Conservation (phyloP, 2,113 vertebrate genomes). For the Crotalus helleri region DNA sequence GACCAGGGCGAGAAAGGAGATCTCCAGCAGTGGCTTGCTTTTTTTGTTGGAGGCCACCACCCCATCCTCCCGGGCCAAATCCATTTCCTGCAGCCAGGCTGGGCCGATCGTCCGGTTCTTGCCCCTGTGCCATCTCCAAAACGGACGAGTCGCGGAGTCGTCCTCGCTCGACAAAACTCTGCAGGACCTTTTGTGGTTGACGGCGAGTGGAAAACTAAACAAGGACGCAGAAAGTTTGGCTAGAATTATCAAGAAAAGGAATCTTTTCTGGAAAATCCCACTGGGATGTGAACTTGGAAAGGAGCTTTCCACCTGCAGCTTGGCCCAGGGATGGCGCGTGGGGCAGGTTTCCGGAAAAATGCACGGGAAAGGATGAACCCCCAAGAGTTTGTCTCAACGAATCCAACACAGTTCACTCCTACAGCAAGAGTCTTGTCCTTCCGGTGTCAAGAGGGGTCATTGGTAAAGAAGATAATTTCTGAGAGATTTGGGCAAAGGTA, state of each 20-base stretch:
- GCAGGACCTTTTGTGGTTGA: not conserved
- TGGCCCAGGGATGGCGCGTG: not conserved
- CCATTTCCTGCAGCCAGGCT: not conserved
- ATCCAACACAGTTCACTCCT: conserved; percentile 18
- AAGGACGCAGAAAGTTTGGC: not conserved
- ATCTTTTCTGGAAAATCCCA: not conserved
- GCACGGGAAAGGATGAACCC: not conserved
- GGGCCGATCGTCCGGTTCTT: not conserved
- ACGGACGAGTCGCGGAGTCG: accelerated
- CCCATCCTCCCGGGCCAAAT: not conserved
- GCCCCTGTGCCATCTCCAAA: not conserved
- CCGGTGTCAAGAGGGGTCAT: conserved; percentile 63
- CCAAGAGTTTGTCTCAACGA: not conserved
- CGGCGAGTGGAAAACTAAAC: not conserved
- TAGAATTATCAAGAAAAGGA: not conserved
- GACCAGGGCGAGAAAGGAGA: not conserved
- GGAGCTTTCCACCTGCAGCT: not conserved
- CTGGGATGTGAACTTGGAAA: not conserved
- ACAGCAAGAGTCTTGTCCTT: not conserved
- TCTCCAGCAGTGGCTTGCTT: not conserved
- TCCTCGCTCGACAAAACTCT: not conserved
- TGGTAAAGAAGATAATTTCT: conserved; percentile 99
- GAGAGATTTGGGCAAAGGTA: conserved; percentile 92
- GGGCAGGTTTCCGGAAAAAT: not conserved
- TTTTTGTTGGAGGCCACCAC: not conserved